These are phyloP conservation scores for Hypercompe scribonia DNA, from an alignment of 2,888 invertebrate genomes.

Conservation along the genomic window DNA sequence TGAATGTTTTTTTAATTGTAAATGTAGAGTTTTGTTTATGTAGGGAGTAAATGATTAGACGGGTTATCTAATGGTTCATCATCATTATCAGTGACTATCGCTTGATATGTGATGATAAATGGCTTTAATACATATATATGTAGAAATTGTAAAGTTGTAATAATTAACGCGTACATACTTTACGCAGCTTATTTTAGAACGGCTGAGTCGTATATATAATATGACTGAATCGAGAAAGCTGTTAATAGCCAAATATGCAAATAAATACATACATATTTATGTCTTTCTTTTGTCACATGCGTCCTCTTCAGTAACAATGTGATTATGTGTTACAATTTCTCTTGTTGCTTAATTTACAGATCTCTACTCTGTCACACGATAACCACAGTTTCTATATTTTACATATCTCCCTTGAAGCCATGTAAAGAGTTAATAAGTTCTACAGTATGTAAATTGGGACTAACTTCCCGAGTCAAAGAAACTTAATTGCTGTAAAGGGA, in stretches of 20 bases:
- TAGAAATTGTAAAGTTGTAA: too few species aligned
- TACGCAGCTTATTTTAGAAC: background rate
- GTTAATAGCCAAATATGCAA: background rate
- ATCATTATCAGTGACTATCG: too few species aligned
- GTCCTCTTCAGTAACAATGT: background rate
- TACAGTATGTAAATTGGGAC: constrained; percentile 30
- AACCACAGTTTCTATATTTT: background rate
- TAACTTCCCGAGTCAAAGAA: constrained; percentile 15
- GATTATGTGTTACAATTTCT: background rate
- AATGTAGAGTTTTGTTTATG: too few species aligned
- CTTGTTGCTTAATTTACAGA: background rate
- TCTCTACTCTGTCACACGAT: background rate
- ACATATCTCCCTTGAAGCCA: background rate
- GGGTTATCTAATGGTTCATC: too few species aligned
- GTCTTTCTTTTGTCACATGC: background rate
- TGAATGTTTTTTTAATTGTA: too few species aligned
- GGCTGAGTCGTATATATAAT: background rate
- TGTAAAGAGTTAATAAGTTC: constrained; percentile 24
- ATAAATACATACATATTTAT: background rate
- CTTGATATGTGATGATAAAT: too few species aligned
- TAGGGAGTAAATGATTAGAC: too few species aligned
- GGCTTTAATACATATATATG: too few species aligned
- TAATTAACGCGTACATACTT: too few species aligned
- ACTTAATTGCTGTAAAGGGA: constrained; percentile 16
- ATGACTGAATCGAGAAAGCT: background rate